Evolutionary conservation across 2,113 vertebrate species (phyloP).

Genomic region (Nothobranchius furzeri): DNA sequence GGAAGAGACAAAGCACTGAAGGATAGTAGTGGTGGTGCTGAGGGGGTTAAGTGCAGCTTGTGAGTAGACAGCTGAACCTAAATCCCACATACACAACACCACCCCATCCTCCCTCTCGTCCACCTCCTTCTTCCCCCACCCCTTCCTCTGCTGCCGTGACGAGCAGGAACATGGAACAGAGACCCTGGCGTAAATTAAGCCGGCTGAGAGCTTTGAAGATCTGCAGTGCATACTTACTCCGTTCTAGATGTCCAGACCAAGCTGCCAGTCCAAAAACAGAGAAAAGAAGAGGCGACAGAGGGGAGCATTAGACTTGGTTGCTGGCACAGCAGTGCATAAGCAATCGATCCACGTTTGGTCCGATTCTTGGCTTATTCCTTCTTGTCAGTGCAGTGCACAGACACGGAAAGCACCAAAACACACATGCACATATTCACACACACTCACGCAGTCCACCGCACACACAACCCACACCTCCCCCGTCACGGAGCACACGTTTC

Average conservation of each 20-base stretch:
- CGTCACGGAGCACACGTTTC: constrained; percentile 56
- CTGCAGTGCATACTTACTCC: constrained; percentile 72
- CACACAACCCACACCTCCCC: constrained; percentile 73
- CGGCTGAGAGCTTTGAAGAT: constrained; percentile 37
- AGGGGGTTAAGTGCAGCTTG: constrained; percentile 53
- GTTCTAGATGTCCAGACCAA: constrained; percentile 59
- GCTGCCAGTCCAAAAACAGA: constrained; percentile 41
- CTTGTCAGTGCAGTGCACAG: constrained; percentile 66
- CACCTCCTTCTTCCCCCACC: constrained; percentile 46
- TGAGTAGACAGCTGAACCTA: constrained; percentile 80
- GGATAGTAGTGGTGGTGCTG: constrained; percentile 23
- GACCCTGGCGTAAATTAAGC: constrained; percentile 62
- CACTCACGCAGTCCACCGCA: constrained; percentile 39
- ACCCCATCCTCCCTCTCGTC: constrained; percentile 37
- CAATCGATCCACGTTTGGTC: constrained; percentile 37
- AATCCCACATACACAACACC: constrained; percentile 71
- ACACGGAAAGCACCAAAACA: constrained; percentile 39
- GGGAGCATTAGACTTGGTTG: constrained; percentile 67
- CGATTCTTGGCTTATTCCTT: constrained; percentile 56
- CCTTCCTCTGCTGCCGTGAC: constrained; percentile 57
- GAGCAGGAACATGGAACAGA: constrained; percentile 60
- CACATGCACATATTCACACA: constrained; percentile 57
- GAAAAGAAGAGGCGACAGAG: constrained; percentile 60
- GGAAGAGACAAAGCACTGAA: constrained; percentile 37
- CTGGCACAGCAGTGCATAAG: constrained; percentile 51